A percentile compares a stretch with the other conserved stretches of the same genome.
phyloP scores from a whole-genome alignment of 2,797 vertebrate genomes.

The Natrix natrix region DNA sequence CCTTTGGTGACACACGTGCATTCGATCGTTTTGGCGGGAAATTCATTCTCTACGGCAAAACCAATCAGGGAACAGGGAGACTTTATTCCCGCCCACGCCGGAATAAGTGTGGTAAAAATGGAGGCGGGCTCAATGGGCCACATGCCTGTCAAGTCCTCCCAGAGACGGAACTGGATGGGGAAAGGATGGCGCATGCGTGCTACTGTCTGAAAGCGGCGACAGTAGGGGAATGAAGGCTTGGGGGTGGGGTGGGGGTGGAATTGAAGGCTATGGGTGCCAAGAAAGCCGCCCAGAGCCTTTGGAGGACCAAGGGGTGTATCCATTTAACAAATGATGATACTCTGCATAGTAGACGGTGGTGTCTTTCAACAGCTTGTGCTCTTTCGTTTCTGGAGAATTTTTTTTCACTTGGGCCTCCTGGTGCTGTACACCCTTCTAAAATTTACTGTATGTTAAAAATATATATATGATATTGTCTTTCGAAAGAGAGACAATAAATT shows the following conservation, averaged over 20 bases:
- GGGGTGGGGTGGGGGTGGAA: fast-evolving
- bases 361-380: neutral
- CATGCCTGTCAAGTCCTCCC: neutral
- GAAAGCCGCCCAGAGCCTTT: neutral
- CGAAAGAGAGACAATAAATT: neutral
- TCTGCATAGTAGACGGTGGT: neutral
- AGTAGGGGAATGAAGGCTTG: neutral
- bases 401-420: neutral
- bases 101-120: neutral
- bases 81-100: neutral
- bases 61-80: neutral
- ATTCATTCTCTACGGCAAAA: neutral
- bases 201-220: neutral
- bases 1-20: neutral
- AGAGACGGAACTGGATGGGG: neutral
- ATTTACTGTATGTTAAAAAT: neutral
- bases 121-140: neutral
- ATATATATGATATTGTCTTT: neutral
- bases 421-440: neutral
- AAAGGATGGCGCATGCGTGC: neutral
- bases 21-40: neutral
- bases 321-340: neutral
- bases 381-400: neutral
- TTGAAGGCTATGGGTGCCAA: neutral
- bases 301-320: neutral